Conservation (phyloP, 2,888 invertebrate genomes). For the Sisyra terminalis region DNA sequence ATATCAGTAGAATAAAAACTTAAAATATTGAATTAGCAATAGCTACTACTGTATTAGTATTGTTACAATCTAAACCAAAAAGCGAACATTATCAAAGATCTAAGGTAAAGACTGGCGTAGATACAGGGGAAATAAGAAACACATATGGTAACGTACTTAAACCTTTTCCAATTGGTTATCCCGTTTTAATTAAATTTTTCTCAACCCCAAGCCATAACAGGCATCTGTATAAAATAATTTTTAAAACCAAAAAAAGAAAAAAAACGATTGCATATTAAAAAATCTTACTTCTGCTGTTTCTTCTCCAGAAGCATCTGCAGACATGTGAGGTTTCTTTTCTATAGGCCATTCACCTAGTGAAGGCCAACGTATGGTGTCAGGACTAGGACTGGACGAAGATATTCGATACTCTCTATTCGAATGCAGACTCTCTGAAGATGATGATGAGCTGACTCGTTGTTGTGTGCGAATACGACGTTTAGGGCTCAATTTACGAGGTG, state of each 20-base stretch:
- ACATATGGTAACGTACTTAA: too few relatives aligned
- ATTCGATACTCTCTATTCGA: conserved; percentile 25
- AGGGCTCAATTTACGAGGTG: conserved; percentile 35
- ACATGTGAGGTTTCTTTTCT: conserved; percentile 19
- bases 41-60: background rate
- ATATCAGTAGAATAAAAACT: conserved; percentile 23
- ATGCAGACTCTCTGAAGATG: conserved; percentile 40
- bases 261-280: background rate
- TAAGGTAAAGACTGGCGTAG: too few relatives aligned
- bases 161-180: too few relatives aligned
- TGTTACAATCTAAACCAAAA: too few relatives aligned
- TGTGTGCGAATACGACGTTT: conserved; percentile 36
- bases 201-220: conserved; percentile 9
- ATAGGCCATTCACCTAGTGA: conserved; percentile 24
- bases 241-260: background rate
- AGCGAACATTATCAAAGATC: too few relatives aligned
- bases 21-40: conserved; percentile 18
- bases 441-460: conserved; percentile 37
- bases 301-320: conserved; percentile 29
- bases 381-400: conserved; percentile 26
- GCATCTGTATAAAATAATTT: conserved; percentile 6
- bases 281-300: conserved; percentile 31
- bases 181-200: background rate
- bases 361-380: conserved; percentile 26
- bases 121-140: too few relatives aligned